Percentiles rank a stretch among this genome's conserved stretches.
Evolutionary conservation across 2,888 invertebrate species (phyloP).

Genomic region (Bimastos eiseni): DNA sequence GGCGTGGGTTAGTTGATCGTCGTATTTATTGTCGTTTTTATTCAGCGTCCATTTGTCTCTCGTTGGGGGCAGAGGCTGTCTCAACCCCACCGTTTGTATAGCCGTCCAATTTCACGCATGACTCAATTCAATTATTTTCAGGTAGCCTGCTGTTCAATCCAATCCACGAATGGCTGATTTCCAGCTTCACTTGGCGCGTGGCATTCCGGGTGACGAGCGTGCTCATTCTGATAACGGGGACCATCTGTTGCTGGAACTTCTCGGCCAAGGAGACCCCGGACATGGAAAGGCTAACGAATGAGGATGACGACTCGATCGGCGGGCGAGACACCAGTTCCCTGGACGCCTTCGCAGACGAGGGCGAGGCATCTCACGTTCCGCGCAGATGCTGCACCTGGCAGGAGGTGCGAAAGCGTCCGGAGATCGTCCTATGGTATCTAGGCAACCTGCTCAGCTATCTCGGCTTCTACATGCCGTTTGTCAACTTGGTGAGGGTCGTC

Average conservation of each 20-base stretch:
- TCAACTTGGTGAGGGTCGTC: constrained; percentile 46
- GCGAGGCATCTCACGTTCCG: constrained; percentile 29
- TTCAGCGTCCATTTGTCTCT: neutral
- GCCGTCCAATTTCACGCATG: neutral
- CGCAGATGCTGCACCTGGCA: constrained; percentile 43
- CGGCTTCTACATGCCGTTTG: constrained; percentile 52
- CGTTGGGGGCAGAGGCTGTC: neutral
- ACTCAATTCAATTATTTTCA: constrained; percentile 35
- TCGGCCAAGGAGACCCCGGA: constrained; percentile 40
- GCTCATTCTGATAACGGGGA: constrained; percentile 46
- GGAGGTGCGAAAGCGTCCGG: constrained; percentile 45
- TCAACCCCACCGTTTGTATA: neutral
- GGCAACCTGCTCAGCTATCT: constrained; percentile 49
- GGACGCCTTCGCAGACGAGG: constrained; percentile 33
- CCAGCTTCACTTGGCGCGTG: constrained; percentile 47
- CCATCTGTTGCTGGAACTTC: constrained; percentile 48
- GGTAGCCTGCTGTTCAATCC: constrained; percentile 51
- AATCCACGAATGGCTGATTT: constrained; percentile 48
- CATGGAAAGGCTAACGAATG: constrained; percentile 38
- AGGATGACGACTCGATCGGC: constrained; percentile 31
- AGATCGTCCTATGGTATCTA: constrained; percentile 50
- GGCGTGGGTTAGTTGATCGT: neutral
- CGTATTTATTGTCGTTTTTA: neutral
- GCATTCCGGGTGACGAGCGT: constrained; percentile 47
- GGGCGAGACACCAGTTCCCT: neutral